phyloP scores from a whole-genome alignment of 1,140 invertebrate species.

The Arion vulgaris region DNA sequence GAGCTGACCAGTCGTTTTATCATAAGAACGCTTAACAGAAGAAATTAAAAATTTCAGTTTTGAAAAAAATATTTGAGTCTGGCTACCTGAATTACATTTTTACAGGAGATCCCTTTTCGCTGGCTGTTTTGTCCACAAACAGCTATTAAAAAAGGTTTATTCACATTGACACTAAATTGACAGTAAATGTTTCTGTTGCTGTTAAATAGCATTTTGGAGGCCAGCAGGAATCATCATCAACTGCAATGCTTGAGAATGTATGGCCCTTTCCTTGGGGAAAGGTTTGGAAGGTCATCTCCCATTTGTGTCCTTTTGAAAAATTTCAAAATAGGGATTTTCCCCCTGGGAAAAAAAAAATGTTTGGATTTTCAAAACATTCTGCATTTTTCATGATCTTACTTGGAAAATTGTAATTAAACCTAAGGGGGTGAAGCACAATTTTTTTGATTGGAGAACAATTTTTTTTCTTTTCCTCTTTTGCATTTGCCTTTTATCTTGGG shows the following conservation, averaged over 20 bases:
- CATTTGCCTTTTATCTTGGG: too few species aligned
- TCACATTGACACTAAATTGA: constrained; percentile 14
- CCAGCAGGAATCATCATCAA: constrained; percentile 13
- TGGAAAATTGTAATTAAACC: too few species aligned
- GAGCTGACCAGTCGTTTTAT: too few species aligned
- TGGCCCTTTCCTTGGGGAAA: neutral
- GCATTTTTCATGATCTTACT: too few species aligned
- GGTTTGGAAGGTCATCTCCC: neutral
- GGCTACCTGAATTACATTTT: constrained; percentile 34
- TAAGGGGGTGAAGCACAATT: too few species aligned
- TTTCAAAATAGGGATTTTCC: neutral
- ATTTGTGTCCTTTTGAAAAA: constrained; percentile 8
- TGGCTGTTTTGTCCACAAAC: neutral
- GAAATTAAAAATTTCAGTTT: too few species aligned
- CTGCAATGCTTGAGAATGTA: constrained; percentile 15
- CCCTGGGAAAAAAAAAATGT: constrained; percentile 1
- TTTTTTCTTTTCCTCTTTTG: too few species aligned
- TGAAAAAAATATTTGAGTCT: neutral
- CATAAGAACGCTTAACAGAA: too few species aligned
- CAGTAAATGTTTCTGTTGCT: constrained; percentile 15
- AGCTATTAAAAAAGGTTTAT: constrained; percentile 17
- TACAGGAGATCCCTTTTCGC: neutral
- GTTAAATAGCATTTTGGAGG: neutral
- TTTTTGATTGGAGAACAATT: too few species aligned
- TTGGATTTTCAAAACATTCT: too few species aligned